These are phyloP conservation scores for Digitonthophagus gazella DNA, from an alignment of 2,888 invertebrate genomes.

Conservation along the genomic window DNA sequence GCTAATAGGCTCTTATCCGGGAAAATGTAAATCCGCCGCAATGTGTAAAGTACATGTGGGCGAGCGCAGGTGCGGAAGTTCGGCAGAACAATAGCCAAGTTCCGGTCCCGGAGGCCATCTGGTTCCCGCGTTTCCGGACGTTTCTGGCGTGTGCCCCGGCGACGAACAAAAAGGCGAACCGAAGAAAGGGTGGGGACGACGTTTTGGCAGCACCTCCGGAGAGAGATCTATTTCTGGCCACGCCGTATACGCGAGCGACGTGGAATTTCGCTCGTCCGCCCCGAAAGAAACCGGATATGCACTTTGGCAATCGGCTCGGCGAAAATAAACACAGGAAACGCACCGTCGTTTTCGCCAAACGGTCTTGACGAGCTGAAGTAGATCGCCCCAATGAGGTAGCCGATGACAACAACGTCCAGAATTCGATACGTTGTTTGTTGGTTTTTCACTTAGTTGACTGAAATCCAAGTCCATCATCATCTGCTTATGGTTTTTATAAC, in stretches of 20 bases:
- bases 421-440: background rate
- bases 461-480: background rate
- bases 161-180: conserved; percentile 3
- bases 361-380: background rate
- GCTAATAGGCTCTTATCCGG: background rate
- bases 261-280: conserved; percentile 4
- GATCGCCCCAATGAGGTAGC: background rate
- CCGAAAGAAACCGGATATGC: conserved; percentile 32
- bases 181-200: conserved; percentile 15
- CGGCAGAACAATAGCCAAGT: conserved; percentile 31
- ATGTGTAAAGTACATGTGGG: background rate
- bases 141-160: conserved; percentile 9
- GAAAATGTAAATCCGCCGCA: background rate
- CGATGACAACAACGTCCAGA: no score
- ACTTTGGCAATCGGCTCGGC: conserved; percentile 31
- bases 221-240: conserved; percentile 15
- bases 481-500: no score
- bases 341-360: background rate
- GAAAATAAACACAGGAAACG: conserved; percentile 33
- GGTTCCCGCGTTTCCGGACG: conserved; percentile 23
- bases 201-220: conserved; percentile 2
- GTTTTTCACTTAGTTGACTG: background rate
- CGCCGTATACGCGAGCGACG: background rate
- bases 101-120: conserved; percentile 29
- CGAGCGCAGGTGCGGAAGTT: background rate